These are phyloP conservation scores for Mormyrus lacerda DNA, from an alignment of 2,113 vertebrate genomes.

Conservation along the genomic window DNA sequence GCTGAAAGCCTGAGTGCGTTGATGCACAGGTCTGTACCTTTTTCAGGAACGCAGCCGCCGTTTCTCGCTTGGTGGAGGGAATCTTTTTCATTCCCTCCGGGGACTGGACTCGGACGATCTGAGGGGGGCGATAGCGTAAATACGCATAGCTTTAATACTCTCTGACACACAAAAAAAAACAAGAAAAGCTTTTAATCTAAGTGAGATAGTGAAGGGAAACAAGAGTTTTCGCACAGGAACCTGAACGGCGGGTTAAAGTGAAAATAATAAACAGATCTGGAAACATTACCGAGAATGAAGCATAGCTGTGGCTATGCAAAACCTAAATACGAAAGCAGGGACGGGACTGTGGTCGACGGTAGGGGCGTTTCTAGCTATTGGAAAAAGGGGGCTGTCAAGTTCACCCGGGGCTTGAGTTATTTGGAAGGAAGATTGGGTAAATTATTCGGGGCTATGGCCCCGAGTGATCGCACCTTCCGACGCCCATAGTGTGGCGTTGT, in stretches of 20 bases:
- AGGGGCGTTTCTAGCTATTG: too few relatives aligned
- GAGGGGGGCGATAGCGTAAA: background rate
- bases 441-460: too few relatives aligned
- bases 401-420: too few relatives aligned
- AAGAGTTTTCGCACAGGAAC: background rate
- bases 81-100: constrained; percentile 92
- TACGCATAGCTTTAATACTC: background rate
- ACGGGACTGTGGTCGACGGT: background rate
- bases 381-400: too few relatives aligned
- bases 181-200: background rate
- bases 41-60: constrained; percentile 80
- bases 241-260: background rate
- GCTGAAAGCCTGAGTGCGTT: background rate
- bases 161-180: background rate
- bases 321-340: background rate
- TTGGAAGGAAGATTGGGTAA: too few relatives aligned
- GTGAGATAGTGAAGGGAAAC: background rate
- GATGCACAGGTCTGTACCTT: constrained; percentile 68
- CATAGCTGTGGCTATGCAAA: background rate
- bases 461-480: too few relatives aligned
- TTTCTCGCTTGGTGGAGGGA: constrained; percentile 79
- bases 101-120: constrained; percentile 93
- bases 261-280: background rate
- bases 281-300: background rate
- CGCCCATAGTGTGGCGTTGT: background rate